Conservation (phyloP, 1,140 invertebrate species). For the Sminthurides bifidus region DNA sequence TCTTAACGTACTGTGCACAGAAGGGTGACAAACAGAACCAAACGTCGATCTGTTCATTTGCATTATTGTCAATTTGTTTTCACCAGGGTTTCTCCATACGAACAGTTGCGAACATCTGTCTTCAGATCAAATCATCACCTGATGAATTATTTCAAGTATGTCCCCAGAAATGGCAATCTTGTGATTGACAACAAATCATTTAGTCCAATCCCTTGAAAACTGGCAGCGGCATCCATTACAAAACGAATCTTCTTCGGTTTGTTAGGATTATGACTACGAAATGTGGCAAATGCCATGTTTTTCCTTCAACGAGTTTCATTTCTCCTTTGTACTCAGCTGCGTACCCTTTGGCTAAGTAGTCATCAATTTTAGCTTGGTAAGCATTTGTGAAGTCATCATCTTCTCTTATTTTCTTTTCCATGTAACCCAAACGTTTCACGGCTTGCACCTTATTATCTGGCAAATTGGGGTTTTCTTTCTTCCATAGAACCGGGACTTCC, state of each 20-base stretch:
- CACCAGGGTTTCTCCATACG: background rate
- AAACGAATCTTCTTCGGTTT: constrained; percentile 12
- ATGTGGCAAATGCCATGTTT: too few species aligned
- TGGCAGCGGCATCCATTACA: constrained; percentile 11
- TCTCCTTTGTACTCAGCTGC: background rate
- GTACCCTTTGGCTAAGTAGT: constrained; percentile 13
- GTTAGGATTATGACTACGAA: too few species aligned
- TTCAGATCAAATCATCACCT: background rate
- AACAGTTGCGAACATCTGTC: background rate
- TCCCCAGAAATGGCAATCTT: too few species aligned
- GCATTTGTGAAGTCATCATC: constrained; percentile 1
- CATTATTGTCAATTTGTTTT: background rate
- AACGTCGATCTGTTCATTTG: constrained; percentile 13
- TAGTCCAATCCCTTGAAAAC: constrained; percentile 4
- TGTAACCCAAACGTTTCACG: background rate
- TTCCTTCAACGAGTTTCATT: background rate
- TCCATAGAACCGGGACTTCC: constrained; percentile 15
- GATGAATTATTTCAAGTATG: too few species aligned
- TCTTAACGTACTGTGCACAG: constrained; percentile 2
- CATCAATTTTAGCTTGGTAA: constrained; percentile 4
- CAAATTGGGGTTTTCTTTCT: background rate
- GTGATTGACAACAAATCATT: too few species aligned
- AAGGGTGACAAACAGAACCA: constrained; percentile 20
- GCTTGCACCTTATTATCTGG: constrained; percentile 8
- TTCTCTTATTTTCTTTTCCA: constrained; percentile 10